A percentile compares a stretch with the other conserved stretches of the same genome.
Conservation (phyloP, 1,140 invertebrate genomes). For the Nymphalis io region DNA sequence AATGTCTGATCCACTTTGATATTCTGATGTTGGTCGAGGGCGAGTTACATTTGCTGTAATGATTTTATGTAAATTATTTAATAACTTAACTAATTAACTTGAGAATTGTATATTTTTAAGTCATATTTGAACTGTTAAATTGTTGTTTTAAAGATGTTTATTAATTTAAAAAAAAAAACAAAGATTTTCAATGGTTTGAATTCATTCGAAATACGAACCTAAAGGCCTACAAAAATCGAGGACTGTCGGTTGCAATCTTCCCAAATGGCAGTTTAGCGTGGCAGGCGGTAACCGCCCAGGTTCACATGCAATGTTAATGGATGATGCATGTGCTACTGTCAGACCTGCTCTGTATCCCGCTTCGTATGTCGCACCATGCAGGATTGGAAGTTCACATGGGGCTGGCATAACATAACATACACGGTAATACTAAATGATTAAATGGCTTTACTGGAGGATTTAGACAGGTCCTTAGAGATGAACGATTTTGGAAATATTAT, state of each 20-base stretch:
- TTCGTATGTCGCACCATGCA: conserved; percentile 87
- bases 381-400: conserved; percentile 87
- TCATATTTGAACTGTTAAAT: no score
- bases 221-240: conserved; percentile 75
- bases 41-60: conserved; percentile 67
- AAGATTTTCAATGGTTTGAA: not conserved
- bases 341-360: conserved; percentile 88
- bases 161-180: no score
- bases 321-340: conserved; percentile 89
- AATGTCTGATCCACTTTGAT: conserved; percentile 84
- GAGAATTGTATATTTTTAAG: no score
- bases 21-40: conserved; percentile 76
- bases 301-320: conserved; percentile 85
- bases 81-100: not conserved
- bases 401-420: conserved; percentile 66
- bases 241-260: conserved; percentile 81
- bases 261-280: conserved; percentile 85
- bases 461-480: not conserved
- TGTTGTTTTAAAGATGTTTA: no score
- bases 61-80: not conserved
- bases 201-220: conserved; percentile 44
- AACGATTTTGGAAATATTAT: no score
- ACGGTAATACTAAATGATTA: not conserved
- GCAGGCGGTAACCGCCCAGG: conserved; percentile 80
- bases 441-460: conserved; percentile 12